These are phyloP conservation scores for Metellina segmentata DNA, from an alignment of 2,888 invertebrate genomes.

Conservation along the genomic window DNA sequence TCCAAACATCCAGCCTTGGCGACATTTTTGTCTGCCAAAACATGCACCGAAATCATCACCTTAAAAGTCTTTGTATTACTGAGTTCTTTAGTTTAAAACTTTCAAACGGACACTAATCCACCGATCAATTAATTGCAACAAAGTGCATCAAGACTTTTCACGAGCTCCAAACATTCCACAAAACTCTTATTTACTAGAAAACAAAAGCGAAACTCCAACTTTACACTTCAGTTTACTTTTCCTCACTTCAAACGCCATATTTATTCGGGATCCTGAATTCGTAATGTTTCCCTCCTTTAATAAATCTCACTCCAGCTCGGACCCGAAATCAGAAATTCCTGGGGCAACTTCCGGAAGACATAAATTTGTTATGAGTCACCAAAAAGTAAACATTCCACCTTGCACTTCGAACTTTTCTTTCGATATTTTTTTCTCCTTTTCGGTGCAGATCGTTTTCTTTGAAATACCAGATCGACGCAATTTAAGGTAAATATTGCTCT, in stretches of 20 bases:
- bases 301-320: slow-evolving; percentile 23
- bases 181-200: background rate
- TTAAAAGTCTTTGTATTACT: too few species aligned
- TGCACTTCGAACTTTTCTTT: slow-evolving; percentile 13
- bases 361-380: slow-evolving; percentile 50
- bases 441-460: slow-evolving; percentile 17
- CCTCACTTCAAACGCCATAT: background rate
- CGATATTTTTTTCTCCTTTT: slow-evolving; percentile 8
- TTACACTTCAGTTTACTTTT: background rate
- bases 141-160: too few species aligned
- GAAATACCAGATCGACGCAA: background rate
- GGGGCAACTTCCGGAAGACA: slow-evolving; percentile 25
- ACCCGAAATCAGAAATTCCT: slow-evolving; percentile 34
- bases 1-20: too few species aligned
- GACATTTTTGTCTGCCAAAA: too few species aligned
- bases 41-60: too few species aligned
- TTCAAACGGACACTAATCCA: too few species aligned
- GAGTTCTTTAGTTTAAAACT: too few species aligned
- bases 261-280: slow-evolving; percentile 19
- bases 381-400: background rate
- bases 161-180: background rate
- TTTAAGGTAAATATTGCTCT: slow-evolving; percentile 20
- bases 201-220: background rate
- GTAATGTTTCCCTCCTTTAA: slow-evolving; percentile 37
- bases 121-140: too few species aligned